These are phyloP conservation scores for Nebria salina DNA, from an alignment of 2,888 invertebrate genomes.

Conservation along the genomic window DNA sequence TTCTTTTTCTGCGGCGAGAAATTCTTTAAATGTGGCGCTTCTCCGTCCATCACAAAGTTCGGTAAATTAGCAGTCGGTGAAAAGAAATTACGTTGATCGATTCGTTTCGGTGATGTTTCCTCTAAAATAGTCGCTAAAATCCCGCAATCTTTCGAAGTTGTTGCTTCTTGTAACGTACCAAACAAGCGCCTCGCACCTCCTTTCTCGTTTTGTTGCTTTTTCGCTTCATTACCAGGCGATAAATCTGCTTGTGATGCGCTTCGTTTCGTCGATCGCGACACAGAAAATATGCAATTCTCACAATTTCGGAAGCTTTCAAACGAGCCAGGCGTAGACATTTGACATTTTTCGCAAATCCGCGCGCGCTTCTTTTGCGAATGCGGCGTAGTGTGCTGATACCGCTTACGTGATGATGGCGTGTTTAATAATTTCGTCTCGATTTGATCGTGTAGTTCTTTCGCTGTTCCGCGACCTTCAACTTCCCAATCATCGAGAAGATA, in stretches of 20 bases:
- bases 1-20: conserved; percentile 76
- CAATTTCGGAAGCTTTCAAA: conserved; percentile 50
- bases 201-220: conserved; percentile 61
- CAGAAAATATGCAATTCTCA: conserved; percentile 52
- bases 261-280: conserved; percentile 39
- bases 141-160: conserved; percentile 53
- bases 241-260: conserved; percentile 31
- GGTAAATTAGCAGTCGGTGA: conserved; percentile 79
- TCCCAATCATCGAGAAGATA: conserved; percentile 58
- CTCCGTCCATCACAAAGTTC: conserved; percentile 79
- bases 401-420: conserved; percentile 38
- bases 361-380: conserved; percentile 63
- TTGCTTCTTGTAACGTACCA: conserved; percentile 50
- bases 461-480: conserved; percentile 52
- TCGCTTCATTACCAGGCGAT: conserved; percentile 52
- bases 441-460: conserved; percentile 53
- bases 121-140: conserved; percentile 54
- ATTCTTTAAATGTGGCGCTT: conserved; percentile 77
- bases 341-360: conserved; percentile 44
- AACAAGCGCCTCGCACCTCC: conserved; percentile 63
- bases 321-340: conserved; percentile 41
- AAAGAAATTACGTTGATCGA: conserved; percentile 11
- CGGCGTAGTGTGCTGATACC: conserved; percentile 59
- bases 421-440: conserved; percentile 53
- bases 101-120: conserved; percentile 50